These are phyloP conservation scores for Pitangus sulphuratus DNA, from an alignment of 2,797 vertebrate genomes.

Conservation along the genomic window DNA sequence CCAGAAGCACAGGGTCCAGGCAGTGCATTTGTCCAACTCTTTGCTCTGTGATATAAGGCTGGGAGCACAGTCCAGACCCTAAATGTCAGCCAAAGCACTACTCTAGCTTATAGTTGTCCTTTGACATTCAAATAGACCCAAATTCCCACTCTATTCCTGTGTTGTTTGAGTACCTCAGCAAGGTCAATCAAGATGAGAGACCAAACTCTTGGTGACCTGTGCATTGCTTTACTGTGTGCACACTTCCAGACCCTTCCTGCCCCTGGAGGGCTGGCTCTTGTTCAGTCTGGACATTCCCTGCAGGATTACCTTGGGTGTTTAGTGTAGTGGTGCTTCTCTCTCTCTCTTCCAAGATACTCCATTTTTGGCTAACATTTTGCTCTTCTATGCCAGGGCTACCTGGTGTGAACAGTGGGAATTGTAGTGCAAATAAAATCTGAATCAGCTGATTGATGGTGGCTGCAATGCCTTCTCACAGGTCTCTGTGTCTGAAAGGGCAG, in stretches of 20 bases:
- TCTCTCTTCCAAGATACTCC: not conserved
- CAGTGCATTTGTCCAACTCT: not conserved
- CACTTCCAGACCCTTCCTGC: not conserved
- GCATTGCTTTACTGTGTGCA: not conserved
- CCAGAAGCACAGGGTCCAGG: not conserved
- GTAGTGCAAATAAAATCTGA: not conserved
- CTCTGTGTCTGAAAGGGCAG: not conserved
- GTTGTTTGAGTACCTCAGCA: not conserved
- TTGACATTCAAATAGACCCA: not conserved
- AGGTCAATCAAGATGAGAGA: not conserved
- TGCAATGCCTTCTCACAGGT: not conserved
- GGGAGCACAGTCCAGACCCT: not conserved
- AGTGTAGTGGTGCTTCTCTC: fast-evolving
- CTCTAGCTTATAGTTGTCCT: not conserved
- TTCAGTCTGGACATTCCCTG: not conserved
- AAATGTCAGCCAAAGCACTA: not conserved
- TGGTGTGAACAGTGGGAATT: not conserved
- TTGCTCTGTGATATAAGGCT: not conserved
- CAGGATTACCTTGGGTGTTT: not conserved
- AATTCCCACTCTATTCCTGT: not conserved
- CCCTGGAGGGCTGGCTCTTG: fast-evolving
- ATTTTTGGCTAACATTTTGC: not conserved
- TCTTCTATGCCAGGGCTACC: not conserved
- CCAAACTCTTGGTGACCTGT: not conserved
- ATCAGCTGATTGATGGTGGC: not conserved